Base-by-base conservation (phyloP, 2,113 vertebrate genomes). In the Halcyon malimbica region DNA sequence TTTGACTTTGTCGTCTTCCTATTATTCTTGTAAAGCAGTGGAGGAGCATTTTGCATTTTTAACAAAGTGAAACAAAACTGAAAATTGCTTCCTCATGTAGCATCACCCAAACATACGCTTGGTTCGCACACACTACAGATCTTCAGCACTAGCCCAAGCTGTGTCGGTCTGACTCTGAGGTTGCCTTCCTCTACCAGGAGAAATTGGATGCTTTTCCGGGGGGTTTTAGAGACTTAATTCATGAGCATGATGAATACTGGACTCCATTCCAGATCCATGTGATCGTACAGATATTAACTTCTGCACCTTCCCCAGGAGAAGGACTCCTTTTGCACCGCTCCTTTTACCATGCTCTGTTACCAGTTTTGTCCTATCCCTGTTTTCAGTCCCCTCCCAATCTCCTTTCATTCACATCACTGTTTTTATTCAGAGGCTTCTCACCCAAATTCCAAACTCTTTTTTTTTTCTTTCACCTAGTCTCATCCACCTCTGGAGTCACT, bases 81-180 rank as follows among this genome's bases (percentile, higher is more conserved):
- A 6, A 41, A 42, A 87, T 17, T 11, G 20, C 39, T 85, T 83
- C 33, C 14, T 59, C 14, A 21, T 37, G 64, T 31, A 77, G 59
- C 20, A 65, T 8, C 60, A 67, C 26, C 29, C 70, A 70, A 64
- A 74, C 23, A 26, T 3, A 23, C 0, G 0, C 23, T 14, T 13
- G 7, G 60, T 25, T 69, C 77, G 42, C 9, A 29, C 26, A 14
- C 16, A 37, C 18, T 29, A 67, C 12, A 41, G 17, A 57, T 10
- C n/a, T 54, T 19, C 25, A 67, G 57, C 29, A 5, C 24, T 28
- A 41, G 9, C 19, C 20, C 0, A 0, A 53, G 20, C 23, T 1
- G 1, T 7, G 16, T 4, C 35, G 33, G 13, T 6, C 0, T 33
- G 56, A 71, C 11, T 65, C 25, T 23, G 26, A 23, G 14, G 6